Evolutionary conservation across 2,888 invertebrate species (phyloP).

Genomic region (Epiblema foenella): DNA sequence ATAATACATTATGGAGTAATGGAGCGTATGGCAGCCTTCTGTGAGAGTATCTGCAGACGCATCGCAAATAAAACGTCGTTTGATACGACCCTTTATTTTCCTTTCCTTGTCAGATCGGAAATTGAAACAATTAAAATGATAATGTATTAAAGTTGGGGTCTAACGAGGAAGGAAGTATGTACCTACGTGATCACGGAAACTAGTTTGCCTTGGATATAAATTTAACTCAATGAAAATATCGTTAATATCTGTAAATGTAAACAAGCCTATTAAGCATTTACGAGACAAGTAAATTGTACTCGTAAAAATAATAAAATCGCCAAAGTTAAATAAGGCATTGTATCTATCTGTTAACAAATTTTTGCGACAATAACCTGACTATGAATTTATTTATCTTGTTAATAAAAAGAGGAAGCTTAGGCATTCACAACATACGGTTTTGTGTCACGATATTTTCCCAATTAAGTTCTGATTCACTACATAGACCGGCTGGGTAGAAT

Average conservation of each 20-base stretch:
- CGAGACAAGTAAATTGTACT: neutral
- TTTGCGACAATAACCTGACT: neutral
- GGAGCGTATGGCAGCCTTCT: constrained; percentile 63
- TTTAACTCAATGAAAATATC: constrained; percentile 21
- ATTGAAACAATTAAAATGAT: constrained; percentile 30
- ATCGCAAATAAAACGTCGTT: constrained; percentile 44
- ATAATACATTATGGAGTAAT: constrained; percentile 30
- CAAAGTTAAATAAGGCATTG: neutral
- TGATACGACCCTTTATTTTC: too few relatives aligned
- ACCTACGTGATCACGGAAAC: constrained; percentile 29
- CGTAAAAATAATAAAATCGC: constrained; percentile 1
- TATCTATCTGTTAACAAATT: neutral
- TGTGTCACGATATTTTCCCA: neutral
- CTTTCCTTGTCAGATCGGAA: constrained; percentile 25
- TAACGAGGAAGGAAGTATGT: constrained; percentile 36
- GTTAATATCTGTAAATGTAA: neutral
- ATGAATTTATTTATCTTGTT: neutral
- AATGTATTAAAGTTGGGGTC: constrained; percentile 10
- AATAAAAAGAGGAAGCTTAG: neutral
- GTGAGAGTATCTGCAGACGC: constrained; percentile 60
- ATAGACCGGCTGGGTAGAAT: neutral
- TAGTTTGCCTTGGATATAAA: constrained; percentile 35
- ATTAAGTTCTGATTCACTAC: neutral
- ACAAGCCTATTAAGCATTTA: neutral
- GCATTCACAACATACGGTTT: neutral